Evolutionary conservation across 2,797 vertebrate genomes (phyloP).

Genomic region (Petrocephalus schoutedeni): DNA sequence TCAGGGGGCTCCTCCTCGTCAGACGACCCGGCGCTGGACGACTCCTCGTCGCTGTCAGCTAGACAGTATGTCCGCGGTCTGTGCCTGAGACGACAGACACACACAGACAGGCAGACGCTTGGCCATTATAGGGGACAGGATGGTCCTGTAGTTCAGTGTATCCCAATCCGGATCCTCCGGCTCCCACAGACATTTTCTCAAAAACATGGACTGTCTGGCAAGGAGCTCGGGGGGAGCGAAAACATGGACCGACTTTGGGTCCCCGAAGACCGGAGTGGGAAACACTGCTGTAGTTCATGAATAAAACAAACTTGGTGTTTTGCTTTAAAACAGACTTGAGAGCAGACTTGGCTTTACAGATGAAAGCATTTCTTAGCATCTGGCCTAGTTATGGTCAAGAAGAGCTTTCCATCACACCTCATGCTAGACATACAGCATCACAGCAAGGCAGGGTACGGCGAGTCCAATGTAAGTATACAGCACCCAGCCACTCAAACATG

Average conservation of each 20-base stretch:
- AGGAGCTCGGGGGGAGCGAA: not conserved
- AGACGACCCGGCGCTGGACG: conserved; percentile 90
- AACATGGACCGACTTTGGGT: not conserved
- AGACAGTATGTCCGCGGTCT: conserved; percentile 74
- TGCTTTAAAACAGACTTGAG: not conserved
- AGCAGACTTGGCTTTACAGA: not conserved
- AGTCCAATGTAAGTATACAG: conserved; percentile 36
- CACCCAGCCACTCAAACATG: conserved; percentile 34
- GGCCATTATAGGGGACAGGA: conserved; percentile 34
- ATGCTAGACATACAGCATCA: not conserved
- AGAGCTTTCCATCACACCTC: not conserved
- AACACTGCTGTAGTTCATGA: not conserved
- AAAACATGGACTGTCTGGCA: not conserved
- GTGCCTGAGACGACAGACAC: conserved; percentile 49
- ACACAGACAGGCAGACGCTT: conserved; percentile 21
- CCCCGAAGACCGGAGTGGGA: not conserved
- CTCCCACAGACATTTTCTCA: not conserved
- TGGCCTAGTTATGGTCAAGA: conserved; percentile 33
- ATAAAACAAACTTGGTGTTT: not conserved
- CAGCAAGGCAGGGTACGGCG: not conserved
- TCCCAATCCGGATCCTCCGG: not conserved
- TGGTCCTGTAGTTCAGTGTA: not conserved
- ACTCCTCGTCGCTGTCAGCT: conserved; percentile 87
- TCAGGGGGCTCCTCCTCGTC: conserved; percentile 86
- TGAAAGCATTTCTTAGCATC: not conserved